phyloP scores from a whole-genome alignment of 2,888 invertebrate species.

The Pachymerium ferrugineum region DNA sequence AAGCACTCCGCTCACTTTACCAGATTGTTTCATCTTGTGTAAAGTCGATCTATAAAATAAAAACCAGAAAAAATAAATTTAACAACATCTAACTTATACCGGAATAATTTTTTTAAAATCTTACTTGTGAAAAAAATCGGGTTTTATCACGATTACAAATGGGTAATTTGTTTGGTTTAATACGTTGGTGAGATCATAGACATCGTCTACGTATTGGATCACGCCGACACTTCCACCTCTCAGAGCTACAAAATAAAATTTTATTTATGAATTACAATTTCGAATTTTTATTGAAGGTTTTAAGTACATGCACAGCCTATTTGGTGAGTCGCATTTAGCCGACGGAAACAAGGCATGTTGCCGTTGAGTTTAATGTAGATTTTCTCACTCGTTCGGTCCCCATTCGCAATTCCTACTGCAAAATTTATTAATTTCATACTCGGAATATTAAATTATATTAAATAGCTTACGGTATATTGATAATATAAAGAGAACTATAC shows the following conservation, averaged over 20 bases:
- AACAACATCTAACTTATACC: not conserved
- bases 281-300: not conserved
- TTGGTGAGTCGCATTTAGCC: slow-evolving; percentile 30
- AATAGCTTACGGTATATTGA: no score
- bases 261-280: not conserved
- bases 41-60: slow-evolving; percentile 42
- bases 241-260: not conserved
- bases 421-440: no score
- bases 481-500: no score
- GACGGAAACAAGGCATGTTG: slow-evolving; percentile 11
- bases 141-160: not conserved
- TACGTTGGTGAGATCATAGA: not conserved
- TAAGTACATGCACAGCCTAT: slow-evolving; percentile 14
- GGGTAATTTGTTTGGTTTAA: not conserved
- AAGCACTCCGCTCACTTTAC: slow-evolving; percentile 50
- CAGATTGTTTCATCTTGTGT: slow-evolving; percentile 44
- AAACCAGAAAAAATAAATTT: not conserved
- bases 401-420: not conserved
- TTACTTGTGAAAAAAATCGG: not conserved
- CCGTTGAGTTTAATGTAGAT: not conserved
- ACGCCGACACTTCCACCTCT: slow-evolving; percentile 25
- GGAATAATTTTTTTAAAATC: not conserved
- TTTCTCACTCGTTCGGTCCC: slow-evolving; percentile 10
- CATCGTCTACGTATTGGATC: not conserved
- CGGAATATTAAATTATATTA: no score